phyloP scores from a whole-genome alignment of 2,888 invertebrate species.

The Gastrophysa polygoni region DNA sequence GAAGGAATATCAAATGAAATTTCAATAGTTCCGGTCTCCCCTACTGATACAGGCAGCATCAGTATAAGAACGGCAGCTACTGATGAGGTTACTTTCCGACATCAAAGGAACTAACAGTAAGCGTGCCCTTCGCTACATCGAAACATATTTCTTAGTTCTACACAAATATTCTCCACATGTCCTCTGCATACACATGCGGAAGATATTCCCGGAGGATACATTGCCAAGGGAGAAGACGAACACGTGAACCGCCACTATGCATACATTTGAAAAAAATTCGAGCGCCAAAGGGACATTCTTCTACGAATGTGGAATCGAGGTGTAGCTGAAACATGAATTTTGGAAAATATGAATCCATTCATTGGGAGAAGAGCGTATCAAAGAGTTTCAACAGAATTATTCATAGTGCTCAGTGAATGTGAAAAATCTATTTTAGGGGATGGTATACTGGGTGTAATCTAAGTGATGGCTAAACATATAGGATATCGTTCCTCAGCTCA shows the following conservation, averaged over 20 bases:
- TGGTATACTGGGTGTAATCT: too few relatives aligned
- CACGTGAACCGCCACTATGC: constrained; percentile 31
- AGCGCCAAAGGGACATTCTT: background rate
- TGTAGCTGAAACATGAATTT: background rate
- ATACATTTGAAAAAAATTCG: constrained; percentile 8
- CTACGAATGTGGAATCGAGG: constrained; percentile 7
- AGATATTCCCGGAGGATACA: constrained; percentile 31
- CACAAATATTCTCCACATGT: constrained; percentile 32
- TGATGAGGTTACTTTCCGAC: background rate
- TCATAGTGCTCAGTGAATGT: too few relatives aligned
- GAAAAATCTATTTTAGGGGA: too few relatives aligned
- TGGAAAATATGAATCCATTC: background rate
- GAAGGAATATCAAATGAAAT: too few relatives aligned
- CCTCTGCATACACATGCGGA: constrained; percentile 12
- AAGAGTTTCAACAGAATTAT: background rate
- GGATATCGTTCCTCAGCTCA: too few relatives aligned
- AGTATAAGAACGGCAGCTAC: too few relatives aligned
- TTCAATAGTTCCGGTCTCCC: too few relatives aligned
- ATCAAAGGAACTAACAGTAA: background rate
- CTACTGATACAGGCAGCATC: too few relatives aligned
- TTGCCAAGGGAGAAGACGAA: constrained; percentile 25
- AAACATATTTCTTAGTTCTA: constrained; percentile 19
- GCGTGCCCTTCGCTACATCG: background rate
- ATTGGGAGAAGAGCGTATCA: background rate
- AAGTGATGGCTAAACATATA: too few relatives aligned